Conservation (phyloP, 1,140 invertebrate genomes). For the Rhyacophila brunnea region DNA sequence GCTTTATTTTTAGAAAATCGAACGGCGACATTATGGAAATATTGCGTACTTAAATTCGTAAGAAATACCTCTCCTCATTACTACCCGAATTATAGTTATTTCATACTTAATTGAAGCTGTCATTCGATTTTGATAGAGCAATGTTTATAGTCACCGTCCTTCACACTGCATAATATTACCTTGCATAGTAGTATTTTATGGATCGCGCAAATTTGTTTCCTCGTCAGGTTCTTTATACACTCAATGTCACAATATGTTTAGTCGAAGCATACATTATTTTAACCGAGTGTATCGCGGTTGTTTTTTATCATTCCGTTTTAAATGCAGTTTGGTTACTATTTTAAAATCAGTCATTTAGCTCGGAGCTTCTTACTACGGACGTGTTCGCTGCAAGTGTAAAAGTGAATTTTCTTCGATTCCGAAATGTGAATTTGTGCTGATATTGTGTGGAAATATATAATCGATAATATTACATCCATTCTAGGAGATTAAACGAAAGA, state of each 20-base stretch:
- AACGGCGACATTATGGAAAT: background rate
- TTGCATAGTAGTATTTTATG: background rate
- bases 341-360: too few relatives aligned
- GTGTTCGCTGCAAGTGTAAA: too few relatives aligned
- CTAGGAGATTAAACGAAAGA: too few relatives aligned
- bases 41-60: constrained; percentile 5
- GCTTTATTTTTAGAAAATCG: constrained; percentile 26
- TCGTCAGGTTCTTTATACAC: background rate
- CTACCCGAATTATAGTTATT: background rate
- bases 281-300: too few relatives aligned
- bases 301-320: too few relatives aligned
- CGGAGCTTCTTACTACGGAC: too few relatives aligned
- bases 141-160: constrained; percentile 16
- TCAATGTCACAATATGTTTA: background rate
- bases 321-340: too few relatives aligned
- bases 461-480: too few relatives aligned
- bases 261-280: background rate
- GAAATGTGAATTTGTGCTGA: too few relatives aligned
- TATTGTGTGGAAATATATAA: too few relatives aligned
- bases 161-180: constrained; percentile 1
- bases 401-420: too few relatives aligned
- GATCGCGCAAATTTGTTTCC: background rate
- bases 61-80: background rate
- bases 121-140: background rate
- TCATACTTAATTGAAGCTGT: constrained; percentile 2